Evolutionary conservation across 2,797 vertebrate species (phyloP), one percentile per base, ranked within the genome.

Genomic region (Sebastes ruberrimus): DNA sequence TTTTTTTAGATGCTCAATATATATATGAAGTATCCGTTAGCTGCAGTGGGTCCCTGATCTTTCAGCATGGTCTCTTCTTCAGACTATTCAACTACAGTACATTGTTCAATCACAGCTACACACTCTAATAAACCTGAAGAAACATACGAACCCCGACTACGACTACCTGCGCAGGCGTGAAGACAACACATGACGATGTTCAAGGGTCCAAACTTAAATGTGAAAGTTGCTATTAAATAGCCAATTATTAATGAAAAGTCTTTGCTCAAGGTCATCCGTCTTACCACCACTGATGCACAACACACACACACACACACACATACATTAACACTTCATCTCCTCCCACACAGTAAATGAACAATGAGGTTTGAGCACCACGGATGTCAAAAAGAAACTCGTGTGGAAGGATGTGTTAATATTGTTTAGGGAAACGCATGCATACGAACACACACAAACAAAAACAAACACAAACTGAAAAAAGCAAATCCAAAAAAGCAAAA

Each of bases 201-300:
- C 70, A 74, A 85, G 86, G 88, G 88, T 92, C 90, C 88, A 88
- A 92, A 92, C 87, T 81, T 78, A 85, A 49, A 84, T 46, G 87
- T 77, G 61, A 77, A 85, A 82, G 88, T 89, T 93, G 91, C 91
- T 84, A 90, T 88, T 81, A 86, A 87, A 92, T 81, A 89, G 91
- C 87, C 93, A 94, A 94, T 95, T 94, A 94, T 95, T 93, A 95
- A 94, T 94, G 93, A 95, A 95, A 95, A 94, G 94, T 95, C 93
- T 92, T 90, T 86, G 83, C 85, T 89, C 79, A 66, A 88, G 82
- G 88, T 90, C 84, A 75, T 84, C 90, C 52, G 65, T 90, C 85
- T 93, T 75, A 90, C 77, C 88, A 84, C 84, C 88, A 84, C 84
- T 85, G 85, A 82, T 71, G 82, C 80, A 86, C 87, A 76, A 81